Percentiles rank a stretch among this genome's conserved stretches.
Conservation (phyloP, 2,888 invertebrate species). For the Hermaeophaga mercurialis region DNA sequence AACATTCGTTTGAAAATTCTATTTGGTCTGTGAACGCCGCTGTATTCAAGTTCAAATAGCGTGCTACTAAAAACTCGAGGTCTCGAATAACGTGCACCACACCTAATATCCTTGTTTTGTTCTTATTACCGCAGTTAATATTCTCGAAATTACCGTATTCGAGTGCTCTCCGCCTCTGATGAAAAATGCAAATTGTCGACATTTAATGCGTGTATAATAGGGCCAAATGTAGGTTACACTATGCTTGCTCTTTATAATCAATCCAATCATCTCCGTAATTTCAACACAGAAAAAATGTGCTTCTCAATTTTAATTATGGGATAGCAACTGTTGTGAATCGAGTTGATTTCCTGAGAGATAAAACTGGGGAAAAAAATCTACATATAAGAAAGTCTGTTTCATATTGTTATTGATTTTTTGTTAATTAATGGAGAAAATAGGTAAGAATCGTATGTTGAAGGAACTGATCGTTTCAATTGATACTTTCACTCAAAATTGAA, state of each 20-base stretch:
- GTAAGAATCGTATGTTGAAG: no score
- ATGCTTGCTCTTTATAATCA: conserved; percentile 20
- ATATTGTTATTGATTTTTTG: no score
- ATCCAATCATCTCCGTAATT: conserved; percentile 18
- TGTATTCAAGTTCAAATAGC: conserved; percentile 15
- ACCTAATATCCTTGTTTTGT: conserved; percentile 11
- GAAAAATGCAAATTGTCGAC: conserved; percentile 22
- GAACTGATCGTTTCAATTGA: no score
- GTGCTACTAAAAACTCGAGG: conserved; percentile 7
- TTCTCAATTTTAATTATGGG: conserved; percentile 21
- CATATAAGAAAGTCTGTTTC: neutral
- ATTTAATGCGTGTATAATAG: conserved; percentile 16
- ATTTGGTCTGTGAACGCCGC: neutral
- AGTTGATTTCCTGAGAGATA: conserved; percentile 19
- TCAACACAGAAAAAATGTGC: conserved; percentile 16
- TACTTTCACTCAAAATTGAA: no score
- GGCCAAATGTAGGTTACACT: conserved; percentile 18
- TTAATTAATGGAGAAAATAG: no score
- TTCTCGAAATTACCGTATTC: conserved; percentile 11
- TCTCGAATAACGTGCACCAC: conserved; percentile 7
- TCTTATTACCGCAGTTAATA: conserved; percentile 8
- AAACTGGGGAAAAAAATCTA: conserved; percentile 1
- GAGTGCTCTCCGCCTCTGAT: conserved; percentile 6
- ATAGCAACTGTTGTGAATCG: conserved; percentile 1
- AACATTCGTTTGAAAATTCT: no score